Base-by-base conservation (phyloP, 1,140 invertebrate genomes). In the Coelopa frigida region DNA sequence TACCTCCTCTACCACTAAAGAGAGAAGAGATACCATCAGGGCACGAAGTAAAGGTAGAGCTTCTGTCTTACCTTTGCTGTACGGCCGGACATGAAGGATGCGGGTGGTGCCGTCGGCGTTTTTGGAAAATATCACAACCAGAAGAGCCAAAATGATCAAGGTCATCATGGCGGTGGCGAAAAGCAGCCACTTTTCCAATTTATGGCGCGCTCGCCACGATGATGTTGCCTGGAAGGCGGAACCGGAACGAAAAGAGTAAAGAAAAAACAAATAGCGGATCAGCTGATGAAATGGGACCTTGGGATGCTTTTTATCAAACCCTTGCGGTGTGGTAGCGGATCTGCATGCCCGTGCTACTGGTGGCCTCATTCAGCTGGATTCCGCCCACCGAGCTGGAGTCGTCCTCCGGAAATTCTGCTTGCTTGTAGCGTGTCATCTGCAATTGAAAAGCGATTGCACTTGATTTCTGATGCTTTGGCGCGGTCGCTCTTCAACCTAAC, bases 381-480 rank as follows among this genome's bases (percentile, higher is more conserved):
- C 85, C 87, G 38, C 86, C 86, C 51, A 87, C 80, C 57, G 84
- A 87, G 57, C 81, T 84, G n/a, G 77, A 79, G 60, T 88, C 85
- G 55, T 88, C 85, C 65, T 87, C 84, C 57, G 84, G 83, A 55
- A 89, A 87, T 61, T 87, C 85, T 23, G 85, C 83, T 59, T 87
- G 85, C 70, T 87, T 88, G 57, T 89, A 89, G 48, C 83, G 79
- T 50, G 85, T 87, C 85, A 88, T 88, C 85, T 88, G 75, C n/a
- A 76, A 76, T 38, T n/a, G n/a, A n/a, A n/a, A n/a, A n/a, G n/a
- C n/a, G n/a, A n/a, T n/a, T n/a, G n/a, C n/a, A n/a, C n/a, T n/a
- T n/a, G n/a, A n/a, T n/a, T n/a, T n/a, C n/a, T n/a, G n/a, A n/a
- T n/a, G n/a, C n/a, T n/a, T n/a, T n/a, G n/a, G n/a, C n/a, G n/a